Evolutionary conservation across 2,888 invertebrate genomes (phyloP), one percentile per base, ranked within the genome.

Genomic region (Cremastobaeus sp.): DNA sequence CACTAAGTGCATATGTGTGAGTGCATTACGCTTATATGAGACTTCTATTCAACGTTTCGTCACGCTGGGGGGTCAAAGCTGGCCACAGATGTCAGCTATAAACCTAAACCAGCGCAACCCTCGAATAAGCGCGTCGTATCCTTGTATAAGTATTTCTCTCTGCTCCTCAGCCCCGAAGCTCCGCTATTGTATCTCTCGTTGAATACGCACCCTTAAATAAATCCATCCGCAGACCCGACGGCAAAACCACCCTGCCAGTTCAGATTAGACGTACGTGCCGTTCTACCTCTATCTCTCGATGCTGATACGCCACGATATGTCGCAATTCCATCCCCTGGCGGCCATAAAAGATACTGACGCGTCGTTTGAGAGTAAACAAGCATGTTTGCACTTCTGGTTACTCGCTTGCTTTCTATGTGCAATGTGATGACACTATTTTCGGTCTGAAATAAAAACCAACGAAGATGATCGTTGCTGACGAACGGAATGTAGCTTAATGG

Each of bases 21-120:
- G 21, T 50, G 21, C 17, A 30, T 48, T 45, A 54, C 79, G 78
- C 79, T 80, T 78, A 77, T 78, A 78, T 73, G 76, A 79, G 77
- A 79, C 80, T 78, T 77, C 73, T 70, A 76, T 82, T 83, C 81
- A 81, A 76, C 79, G 81, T 86, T 85, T 85, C 84, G 85, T 86
- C 85, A 84, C 85, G 81, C 83, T 78, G 68, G 84, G 86, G 84
- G 85, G 85, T 84, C 83, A 83, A 84, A 84, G 84, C 85, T 84
- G 84, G 81, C 86, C 86, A 84, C 86, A 86, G 86, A 86, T 87
- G 87, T 85, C 84, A 81, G 78, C 81, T 81, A 80, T 84, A 84
- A 84, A 85, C 80, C 82, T 57, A 75, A 78, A 66, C 78, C 60
- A 71, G 68, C 74, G 65, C 76, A 64, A 57, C 77, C 71, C 66